phyloP scores from a whole-genome alignment of 2,797 vertebrate species.

The Echeneis naucrates region DNA sequence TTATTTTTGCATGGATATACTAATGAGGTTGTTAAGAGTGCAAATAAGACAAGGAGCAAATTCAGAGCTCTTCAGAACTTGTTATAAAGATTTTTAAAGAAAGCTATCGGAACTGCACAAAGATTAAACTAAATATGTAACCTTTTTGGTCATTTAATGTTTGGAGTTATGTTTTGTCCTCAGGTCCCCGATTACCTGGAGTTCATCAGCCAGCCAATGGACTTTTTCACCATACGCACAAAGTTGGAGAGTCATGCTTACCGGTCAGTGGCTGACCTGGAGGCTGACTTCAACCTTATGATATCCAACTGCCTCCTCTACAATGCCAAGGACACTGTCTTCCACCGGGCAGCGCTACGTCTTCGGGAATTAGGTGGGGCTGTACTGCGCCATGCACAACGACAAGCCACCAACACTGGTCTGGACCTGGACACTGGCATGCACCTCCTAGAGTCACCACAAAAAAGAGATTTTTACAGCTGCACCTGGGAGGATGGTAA shows the following conservation, averaged over 20 bases:
- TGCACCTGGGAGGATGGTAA: slow-evolving; percentile 97
- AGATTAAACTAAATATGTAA: not conserved
- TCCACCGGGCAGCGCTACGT: slow-evolving; percentile 94
- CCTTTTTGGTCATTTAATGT: not conserved
- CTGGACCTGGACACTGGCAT: slow-evolving; percentile 92
- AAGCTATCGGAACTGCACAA: too few species aligned
- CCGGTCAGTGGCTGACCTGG: slow-evolving; percentile 92
- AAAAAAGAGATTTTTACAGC: slow-evolving; percentile 90
- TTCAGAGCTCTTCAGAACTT: not conserved
- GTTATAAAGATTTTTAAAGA: too few species aligned
- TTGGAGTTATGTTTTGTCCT: not conserved
- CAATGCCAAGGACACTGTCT: slow-evolving; percentile 96
- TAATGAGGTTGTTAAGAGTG: not conserved
- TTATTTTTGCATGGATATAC: not conserved
- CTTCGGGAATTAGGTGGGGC: slow-evolving; percentile 93
- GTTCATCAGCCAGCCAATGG: slow-evolving; percentile 97
- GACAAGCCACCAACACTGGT: slow-evolving; percentile 92
- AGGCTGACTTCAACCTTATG: slow-evolving; percentile 97
- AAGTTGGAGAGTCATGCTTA: slow-evolving; percentile 95
- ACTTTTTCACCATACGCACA: slow-evolving; percentile 95
- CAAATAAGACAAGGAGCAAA: not conserved
- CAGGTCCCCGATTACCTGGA: slow-evolving; percentile 99
- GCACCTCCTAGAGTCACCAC: slow-evolving; percentile 91
- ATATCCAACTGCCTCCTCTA: slow-evolving; percentile 98
- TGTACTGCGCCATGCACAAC: slow-evolving; percentile 91